These are phyloP conservation scores for Ptychobarbus kaznakovi DNA, from an alignment of 2,797 vertebrate genomes.

Conservation along the genomic window DNA sequence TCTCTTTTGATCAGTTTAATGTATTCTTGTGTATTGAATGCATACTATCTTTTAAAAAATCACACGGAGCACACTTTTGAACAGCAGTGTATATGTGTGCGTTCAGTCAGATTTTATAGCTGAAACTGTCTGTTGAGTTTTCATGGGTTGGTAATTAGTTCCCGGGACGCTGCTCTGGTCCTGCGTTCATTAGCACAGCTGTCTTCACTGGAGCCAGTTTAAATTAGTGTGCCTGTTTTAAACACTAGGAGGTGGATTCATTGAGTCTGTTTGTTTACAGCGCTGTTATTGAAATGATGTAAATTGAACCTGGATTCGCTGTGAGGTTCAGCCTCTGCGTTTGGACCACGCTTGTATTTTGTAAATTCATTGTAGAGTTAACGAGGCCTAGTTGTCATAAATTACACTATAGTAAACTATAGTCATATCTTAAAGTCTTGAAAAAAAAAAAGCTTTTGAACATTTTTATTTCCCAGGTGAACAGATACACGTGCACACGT, in stretches of 20 bases:
- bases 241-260: slow-evolving; percentile 16
- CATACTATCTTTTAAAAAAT: not conserved
- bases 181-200: not conserved
- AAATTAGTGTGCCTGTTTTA: slow-evolving; percentile 1
- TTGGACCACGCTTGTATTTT: not conserved
- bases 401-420: not conserved
- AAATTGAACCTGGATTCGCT: slow-evolving; percentile 4
- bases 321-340: not conserved
- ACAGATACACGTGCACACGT: not conserved
- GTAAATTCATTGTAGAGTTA: not conserved
- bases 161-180: not conserved
- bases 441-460: not conserved
- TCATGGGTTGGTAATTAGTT: slow-evolving; percentile 18
- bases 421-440: not conserved
- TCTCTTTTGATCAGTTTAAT: not conserved
- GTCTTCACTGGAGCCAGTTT: not conserved
- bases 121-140: not conserved
- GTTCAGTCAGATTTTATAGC: not conserved
- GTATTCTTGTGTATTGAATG: not conserved
- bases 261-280: slow-evolving; percentile 28
- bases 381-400: too few relatives aligned
- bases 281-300: not conserved
- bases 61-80: not conserved
- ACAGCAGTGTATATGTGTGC: not conserved
- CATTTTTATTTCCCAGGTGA: not conserved